These are phyloP conservation scores for Eupithecia abbreviata DNA, from an alignment of 2,888 invertebrate species.

Conservation along the genomic window DNA sequence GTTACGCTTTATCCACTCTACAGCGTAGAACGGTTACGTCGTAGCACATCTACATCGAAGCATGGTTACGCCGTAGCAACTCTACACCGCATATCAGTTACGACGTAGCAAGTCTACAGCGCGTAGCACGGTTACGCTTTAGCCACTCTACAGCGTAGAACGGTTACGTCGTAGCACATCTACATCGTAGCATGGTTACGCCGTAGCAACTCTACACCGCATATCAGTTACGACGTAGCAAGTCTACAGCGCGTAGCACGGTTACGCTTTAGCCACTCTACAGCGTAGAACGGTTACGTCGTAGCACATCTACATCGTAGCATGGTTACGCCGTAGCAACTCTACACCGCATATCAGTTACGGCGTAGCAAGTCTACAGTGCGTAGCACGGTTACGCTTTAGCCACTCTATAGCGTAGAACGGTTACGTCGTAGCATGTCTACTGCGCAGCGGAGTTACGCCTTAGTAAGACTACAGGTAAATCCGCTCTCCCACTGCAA, in stretches of 20 bases:
- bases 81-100: neutral
- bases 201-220: neutral
- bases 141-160: neutral
- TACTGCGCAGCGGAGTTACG: neutral
- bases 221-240: neutral
- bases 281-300: neutral
- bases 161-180: neutral
- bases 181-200: neutral
- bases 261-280: no score
- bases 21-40: neutral
- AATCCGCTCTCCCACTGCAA: neutral
- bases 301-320: neutral
- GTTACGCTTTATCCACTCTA: neutral
- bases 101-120: neutral
- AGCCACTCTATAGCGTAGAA: no score
- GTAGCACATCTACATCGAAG: neutral
- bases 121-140: neutral
- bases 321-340: neutral
- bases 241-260: neutral
- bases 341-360: neutral
- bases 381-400: no score
- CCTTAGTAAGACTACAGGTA: neutral
- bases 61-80: neutral
- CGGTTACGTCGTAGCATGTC: no score
- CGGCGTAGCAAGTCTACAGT: neutral